Conservation (phyloP, 2,113 vertebrate species). For the Natator depressus region DNA sequence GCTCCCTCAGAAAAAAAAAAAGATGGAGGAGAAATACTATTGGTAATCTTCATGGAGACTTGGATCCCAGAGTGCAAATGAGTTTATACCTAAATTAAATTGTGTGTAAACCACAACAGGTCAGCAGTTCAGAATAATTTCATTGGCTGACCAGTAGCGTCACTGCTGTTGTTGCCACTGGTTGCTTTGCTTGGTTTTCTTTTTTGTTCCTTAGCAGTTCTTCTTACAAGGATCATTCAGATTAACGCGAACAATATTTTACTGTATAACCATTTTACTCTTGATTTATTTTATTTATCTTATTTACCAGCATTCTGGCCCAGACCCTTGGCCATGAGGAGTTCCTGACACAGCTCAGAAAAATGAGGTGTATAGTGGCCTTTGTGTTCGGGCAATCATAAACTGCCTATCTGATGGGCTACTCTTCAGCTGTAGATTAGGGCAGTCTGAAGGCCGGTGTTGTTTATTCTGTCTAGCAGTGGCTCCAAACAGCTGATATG, state of each 20-base stretch:
- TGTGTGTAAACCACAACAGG: conserved; percentile 55
- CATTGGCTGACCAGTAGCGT: conserved; percentile 59
- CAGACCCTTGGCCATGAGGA: background rate
- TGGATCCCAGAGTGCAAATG: conserved; percentile 65
- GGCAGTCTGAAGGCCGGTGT: background rate
- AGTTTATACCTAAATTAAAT: conserved; percentile 61
- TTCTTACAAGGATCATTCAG: conserved; percentile 36
- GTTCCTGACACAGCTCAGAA: background rate
- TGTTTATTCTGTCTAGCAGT: background rate
- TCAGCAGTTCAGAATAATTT: conserved; percentile 63
- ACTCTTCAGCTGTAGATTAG: conserved; percentile 37
- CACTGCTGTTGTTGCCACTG: conserved; percentile 55
- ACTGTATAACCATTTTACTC: conserved; percentile 22
- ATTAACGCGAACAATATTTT: conserved; percentile 1
- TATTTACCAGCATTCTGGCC: conserved; percentile 10
- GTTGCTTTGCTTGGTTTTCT: conserved; percentile 67
- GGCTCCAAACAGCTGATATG: background rate
- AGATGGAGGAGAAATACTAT: conserved; percentile 63
- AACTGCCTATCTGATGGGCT: background rate
- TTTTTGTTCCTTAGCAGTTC: conserved; percentile 68
- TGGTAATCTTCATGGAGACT: conserved; percentile 65
- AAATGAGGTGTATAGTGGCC: background rate
- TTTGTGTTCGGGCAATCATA: background rate
- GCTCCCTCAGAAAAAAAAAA: conserved; percentile 56
- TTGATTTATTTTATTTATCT: conserved; percentile 51